These are phyloP conservation scores for Clinocottus analis DNA, from an alignment of 2,113 vertebrate species.

Conservation along the genomic window DNA sequence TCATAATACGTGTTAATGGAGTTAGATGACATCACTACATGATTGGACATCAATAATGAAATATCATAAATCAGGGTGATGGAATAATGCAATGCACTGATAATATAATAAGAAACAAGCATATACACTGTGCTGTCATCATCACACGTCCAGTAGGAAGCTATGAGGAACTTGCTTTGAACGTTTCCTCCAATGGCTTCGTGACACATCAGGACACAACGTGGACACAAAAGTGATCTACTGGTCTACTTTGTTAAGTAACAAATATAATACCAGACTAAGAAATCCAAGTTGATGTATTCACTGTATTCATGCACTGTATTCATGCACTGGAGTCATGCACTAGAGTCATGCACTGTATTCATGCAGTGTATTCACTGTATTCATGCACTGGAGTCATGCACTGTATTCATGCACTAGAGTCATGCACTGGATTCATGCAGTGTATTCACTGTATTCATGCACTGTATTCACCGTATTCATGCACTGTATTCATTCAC, in stretches of 20 bases:
- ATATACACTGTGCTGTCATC: not conserved
- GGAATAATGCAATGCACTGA: not conserved
- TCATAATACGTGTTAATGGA: conserved; percentile 12
- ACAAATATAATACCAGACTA: not conserved
- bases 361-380: not conserved
- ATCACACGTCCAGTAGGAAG: not conserved
- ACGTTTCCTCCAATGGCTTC: too few species aligned
- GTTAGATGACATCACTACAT: not conserved
- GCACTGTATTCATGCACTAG: not conserved
- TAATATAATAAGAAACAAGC: not conserved
- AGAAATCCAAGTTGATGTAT: not conserved
- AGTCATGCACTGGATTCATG: not conserved
- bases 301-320: not conserved
- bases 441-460: not conserved
- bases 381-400: not conserved
- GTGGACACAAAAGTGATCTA: not conserved
- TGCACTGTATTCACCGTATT: not conserved
- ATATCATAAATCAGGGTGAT: not conserved
- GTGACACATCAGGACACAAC: too few species aligned
- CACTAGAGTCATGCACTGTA: too few species aligned
- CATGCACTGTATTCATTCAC: not conserved
- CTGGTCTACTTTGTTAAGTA: not conserved
- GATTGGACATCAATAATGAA: conserved; percentile 8
- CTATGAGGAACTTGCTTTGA: too few species aligned
- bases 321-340: not conserved